Evolutionary conservation across 2,888 invertebrate genomes (phyloP).

Genomic region (Prosapia bicincta): DNA sequence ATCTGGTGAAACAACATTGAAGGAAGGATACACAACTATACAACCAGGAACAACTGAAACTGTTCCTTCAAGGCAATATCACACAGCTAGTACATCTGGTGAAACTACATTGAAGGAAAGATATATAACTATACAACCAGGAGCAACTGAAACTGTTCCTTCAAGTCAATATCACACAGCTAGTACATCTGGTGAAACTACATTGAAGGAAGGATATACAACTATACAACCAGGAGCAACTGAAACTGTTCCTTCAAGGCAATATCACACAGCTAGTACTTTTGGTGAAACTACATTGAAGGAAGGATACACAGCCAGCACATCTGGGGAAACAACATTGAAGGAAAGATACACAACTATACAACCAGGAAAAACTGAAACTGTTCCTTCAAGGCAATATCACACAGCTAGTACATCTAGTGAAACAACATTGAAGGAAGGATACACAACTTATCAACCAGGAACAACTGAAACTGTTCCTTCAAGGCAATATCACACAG

Average conservation of each 20-base stretch:
- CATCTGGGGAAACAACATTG: conserved; percentile 12
- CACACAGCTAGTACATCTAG: background rate
- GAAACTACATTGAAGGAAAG: background rate
- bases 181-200: background rate
- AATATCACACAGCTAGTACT: background rate
- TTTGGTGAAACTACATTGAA: background rate
- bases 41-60: conserved; percentile 20
- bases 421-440: background rate
- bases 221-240: background rate
- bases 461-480: background rate
- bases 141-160: background rate
- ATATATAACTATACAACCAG: background rate
- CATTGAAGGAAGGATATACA: background rate
- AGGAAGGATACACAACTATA: background rate
- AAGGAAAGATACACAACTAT: background rate
- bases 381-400: background rate
- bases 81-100: background rate
- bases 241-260: background rate
- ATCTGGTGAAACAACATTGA: conserved; percentile 11
- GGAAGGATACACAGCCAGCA: background rate
- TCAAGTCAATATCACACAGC: background rate
- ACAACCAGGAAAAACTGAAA: conserved; percentile 19
- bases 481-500: background rate
- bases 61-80: background rate
- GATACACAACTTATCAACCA: background rate